Percentiles rank a stretch among this genome's conserved stretches.
phyloP scores from a whole-genome alignment of 1,140 invertebrate species.

The Pogonomyrmex californicus region DNA sequence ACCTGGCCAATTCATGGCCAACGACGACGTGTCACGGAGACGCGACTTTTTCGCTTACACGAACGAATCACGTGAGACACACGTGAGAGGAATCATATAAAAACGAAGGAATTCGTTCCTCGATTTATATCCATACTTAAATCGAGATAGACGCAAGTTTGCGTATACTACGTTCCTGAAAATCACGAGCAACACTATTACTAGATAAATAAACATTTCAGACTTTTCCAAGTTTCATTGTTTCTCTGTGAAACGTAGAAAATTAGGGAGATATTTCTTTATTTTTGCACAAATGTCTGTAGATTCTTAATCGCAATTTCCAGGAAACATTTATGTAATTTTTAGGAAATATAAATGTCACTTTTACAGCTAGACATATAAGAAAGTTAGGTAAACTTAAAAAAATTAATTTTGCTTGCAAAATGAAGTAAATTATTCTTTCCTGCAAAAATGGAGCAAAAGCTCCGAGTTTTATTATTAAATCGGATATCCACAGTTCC shows the following conservation, averaged over 20 bases:
- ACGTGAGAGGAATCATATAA: constrained; percentile 34
- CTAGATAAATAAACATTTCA: background rate
- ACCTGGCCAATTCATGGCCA: constrained; percentile 40
- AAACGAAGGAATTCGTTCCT: background rate
- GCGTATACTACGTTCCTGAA: background rate
- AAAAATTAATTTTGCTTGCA: constrained; percentile 1
- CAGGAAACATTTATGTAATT: background rate
- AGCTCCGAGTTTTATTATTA: background rate
- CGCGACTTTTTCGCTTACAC: constrained; percentile 30
- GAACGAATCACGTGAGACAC: constrained; percentile 62
- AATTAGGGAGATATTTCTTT: background rate
- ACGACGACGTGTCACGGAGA: constrained; percentile 41
- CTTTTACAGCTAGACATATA: background rate
- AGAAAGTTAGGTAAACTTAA: background rate
- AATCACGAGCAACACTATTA: background rate
- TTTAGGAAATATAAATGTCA: constrained; percentile 22
- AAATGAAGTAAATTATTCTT: background rate
- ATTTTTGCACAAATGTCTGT: background rate
- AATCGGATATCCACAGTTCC: background rate
- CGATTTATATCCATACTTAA: constrained; percentile 25
- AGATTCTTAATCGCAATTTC: background rate
- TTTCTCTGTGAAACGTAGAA: background rate
- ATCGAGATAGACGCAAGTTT: background rate
- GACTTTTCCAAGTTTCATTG: background rate
- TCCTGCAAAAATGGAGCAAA: background rate